Evolutionary conservation across 1,140 invertebrate species (phyloP).

Genomic region (Pectinophora gossypiella): DNA sequence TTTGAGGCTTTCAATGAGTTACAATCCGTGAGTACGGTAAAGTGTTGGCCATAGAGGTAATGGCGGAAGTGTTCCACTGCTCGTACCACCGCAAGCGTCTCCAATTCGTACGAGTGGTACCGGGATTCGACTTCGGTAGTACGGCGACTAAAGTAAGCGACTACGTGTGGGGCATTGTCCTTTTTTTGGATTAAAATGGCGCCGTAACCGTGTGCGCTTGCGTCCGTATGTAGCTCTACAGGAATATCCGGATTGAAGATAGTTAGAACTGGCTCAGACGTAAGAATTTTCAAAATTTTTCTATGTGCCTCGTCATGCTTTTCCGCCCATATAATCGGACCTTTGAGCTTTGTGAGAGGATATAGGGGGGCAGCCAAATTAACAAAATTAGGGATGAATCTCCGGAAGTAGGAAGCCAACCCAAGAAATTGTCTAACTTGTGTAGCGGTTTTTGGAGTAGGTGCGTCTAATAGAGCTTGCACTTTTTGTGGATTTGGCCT

Average conservation of each 20-base stretch:
- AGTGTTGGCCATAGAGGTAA: constrained; percentile 23
- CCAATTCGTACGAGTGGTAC: constrained; percentile 37
- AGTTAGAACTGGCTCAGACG: not conserved
- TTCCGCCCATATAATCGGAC: not conserved
- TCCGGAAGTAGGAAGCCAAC: not conserved
- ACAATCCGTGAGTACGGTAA: constrained; percentile 25
- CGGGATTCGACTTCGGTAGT: no score
- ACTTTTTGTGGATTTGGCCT: not conserved
- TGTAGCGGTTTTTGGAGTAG: not conserved
- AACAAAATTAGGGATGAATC: not conserved
- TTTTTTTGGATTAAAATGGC: constrained; percentile 34
- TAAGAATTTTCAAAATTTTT: not conserved
- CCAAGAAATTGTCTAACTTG: constrained; percentile 1
- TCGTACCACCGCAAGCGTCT: constrained; percentile 51
- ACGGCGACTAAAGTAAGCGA: no score
- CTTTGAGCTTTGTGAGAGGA: not conserved
- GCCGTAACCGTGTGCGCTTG: constrained; percentile 22
- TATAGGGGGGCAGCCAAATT: not conserved
- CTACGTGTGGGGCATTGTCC: constrained; percentile 59
- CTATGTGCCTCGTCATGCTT: not conserved
- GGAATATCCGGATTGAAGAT: constrained; percentile 9
- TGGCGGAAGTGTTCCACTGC: no score
- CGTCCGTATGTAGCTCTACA: constrained; percentile 40
- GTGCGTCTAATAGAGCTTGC: not conserved
- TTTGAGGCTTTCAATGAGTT: constrained; percentile 20